Evolutionary conservation across 1,140 invertebrate species (phyloP).

Genomic region (Solenopsis fugax): DNA sequence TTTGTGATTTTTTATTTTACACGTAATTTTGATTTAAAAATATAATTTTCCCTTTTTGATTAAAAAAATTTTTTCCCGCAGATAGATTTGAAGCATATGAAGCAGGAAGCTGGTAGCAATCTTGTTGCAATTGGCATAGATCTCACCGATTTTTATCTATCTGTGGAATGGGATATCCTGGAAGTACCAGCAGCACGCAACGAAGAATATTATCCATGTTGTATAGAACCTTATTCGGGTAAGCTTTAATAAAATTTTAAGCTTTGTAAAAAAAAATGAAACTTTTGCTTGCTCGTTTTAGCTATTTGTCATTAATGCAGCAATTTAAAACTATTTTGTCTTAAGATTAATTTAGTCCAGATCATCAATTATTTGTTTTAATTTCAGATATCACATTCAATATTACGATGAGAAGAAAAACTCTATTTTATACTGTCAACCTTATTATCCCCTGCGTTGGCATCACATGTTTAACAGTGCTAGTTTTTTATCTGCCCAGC

Average conservation of each 20-base stretch:
- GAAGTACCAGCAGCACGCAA: conserved; percentile 96
- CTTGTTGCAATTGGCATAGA: conserved; percentile 95
- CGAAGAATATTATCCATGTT: conserved; percentile 97
- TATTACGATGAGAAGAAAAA: conserved; percentile 97
- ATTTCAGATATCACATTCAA: conserved; percentile 97
- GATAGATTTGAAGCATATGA: conserved; percentile 96
- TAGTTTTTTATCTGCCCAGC: conserved; percentile 98
- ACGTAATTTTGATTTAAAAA: neutral
- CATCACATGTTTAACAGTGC: conserved; percentile 96
- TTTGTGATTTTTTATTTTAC: neutral
- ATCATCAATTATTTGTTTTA: neutral
- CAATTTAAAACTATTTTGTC: neutral
- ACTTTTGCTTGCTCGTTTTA: neutral
- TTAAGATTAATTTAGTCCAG: neutral
- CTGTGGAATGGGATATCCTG: conserved; percentile 99
- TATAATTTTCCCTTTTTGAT: neutral
- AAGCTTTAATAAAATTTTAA: conserved; percentile 57
- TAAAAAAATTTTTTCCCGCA: conserved; percentile 80
- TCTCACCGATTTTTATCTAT: conserved; percentile 97
- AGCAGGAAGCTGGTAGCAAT: conserved; percentile 93
- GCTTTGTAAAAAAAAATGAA: neutral
- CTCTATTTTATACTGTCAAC: conserved; percentile 97
- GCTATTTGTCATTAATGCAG: neutral
- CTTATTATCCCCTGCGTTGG: conserved; percentile 96
- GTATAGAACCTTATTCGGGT: conserved; percentile 94